These are phyloP conservation scores for Lemur catta DNA, from an alignment of 2,797 vertebrate species.

Conservation along the genomic window DNA sequence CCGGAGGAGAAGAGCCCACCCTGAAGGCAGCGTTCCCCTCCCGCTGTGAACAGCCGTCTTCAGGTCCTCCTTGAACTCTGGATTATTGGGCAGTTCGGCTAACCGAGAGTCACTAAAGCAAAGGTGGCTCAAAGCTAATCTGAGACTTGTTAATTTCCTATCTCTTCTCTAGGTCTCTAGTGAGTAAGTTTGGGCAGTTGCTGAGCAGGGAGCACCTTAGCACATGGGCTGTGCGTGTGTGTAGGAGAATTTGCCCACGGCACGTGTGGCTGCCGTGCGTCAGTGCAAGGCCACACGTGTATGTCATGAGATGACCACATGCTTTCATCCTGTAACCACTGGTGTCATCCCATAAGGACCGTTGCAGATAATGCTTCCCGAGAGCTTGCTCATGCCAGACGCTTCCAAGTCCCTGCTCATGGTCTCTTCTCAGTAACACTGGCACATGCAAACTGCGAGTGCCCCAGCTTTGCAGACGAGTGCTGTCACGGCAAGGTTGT, in stretches of 20 bases:
- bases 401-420: neutral
- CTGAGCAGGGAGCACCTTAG: neutral
- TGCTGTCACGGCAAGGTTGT: neutral
- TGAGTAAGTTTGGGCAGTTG: neutral
- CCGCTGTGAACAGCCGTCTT: neutral
- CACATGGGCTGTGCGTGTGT: neutral
- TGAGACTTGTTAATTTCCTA: neutral
- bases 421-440: neutral
- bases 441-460: neutral
- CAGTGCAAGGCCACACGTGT: neutral
- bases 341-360: neutral
- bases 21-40: neutral
- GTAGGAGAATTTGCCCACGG: neutral
- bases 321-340: neutral
- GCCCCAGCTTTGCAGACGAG: neutral
- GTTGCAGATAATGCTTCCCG: neutral
- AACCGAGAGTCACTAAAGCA: neutral
- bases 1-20: no score
- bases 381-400: neutral
- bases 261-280: fast-evolving
- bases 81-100: neutral
- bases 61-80: neutral
- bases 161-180: neutral
- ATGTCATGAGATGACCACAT: neutral
- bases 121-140: neutral